Conservation (phyloP, 1,140 invertebrate species). For the Drosophila busckii region DNA sequence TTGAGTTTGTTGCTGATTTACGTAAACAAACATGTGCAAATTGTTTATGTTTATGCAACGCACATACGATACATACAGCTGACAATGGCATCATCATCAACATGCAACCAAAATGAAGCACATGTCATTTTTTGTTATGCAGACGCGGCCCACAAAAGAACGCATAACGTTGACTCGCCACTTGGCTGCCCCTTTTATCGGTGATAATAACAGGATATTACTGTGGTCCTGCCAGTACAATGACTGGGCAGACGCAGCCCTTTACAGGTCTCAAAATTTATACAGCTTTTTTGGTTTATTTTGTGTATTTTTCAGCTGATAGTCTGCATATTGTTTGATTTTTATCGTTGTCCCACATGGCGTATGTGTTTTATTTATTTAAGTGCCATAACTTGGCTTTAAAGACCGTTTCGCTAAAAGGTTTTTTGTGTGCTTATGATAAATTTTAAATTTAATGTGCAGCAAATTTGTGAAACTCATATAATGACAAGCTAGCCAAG, state of each 20-base stretch:
- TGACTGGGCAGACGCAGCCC: constrained; percentile 43
- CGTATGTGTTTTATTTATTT: constrained; percentile 66
- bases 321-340: constrained; percentile 54
- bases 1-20: no score
- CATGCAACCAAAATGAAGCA: constrained; percentile 25
- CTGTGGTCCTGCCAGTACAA: constrained; percentile 49
- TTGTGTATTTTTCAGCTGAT: constrained; percentile 18
- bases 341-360: constrained; percentile 47
- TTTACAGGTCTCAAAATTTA: constrained; percentile 33
- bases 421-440: constrained; percentile 14
- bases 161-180: constrained; percentile 52
- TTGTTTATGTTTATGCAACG: no score
- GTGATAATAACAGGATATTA: constrained; percentile 68
- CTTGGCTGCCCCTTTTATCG: constrained; percentile 66
- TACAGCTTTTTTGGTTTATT: constrained; percentile 16
- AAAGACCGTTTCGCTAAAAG: constrained; percentile 27
- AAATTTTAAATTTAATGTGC: constrained; percentile 21
- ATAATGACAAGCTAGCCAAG: no score
- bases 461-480: no score
- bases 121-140: constrained; percentile 56
- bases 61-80: no score
- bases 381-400: constrained; percentile 34
- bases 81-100: constrained; percentile 47
- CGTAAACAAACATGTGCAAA: no score
- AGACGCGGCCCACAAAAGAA: constrained; percentile 27